These are phyloP conservation scores for Megastigmus dorsalis DNA, from an alignment of 2,888 invertebrate species.

Conservation along the genomic window DNA sequence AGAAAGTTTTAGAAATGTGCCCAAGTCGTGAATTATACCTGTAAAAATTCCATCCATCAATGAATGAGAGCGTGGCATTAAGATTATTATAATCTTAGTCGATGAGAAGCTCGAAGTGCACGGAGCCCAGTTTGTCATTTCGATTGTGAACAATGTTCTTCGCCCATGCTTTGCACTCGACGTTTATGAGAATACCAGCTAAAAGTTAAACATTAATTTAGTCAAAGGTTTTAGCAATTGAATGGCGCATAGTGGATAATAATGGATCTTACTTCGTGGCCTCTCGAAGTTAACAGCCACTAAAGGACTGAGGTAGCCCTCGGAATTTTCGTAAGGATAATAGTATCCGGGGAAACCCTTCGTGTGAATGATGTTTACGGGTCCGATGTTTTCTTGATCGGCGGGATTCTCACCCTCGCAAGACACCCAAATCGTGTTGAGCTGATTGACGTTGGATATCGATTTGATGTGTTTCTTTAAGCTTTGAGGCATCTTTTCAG, in stretches of 20 bases:
- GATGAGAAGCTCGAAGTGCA: constrained; percentile 84
- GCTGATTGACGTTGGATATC: constrained; percentile 73
- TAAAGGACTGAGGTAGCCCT: constrained; percentile 91
- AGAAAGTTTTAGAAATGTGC: constrained; percentile 8
- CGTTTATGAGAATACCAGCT: constrained; percentile 80
- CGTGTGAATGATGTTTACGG: constrained; percentile 86
- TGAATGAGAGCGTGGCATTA: neutral
- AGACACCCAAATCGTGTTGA: constrained; percentile 91
- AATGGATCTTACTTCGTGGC: constrained; percentile 87
- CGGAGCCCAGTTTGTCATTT: constrained; percentile 81
- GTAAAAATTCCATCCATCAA: constrained; percentile 8
- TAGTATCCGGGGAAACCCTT: constrained; percentile 91
- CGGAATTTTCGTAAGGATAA: constrained; percentile 90
- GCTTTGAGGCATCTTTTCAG: constrained; percentile 83
- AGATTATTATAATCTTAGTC: constrained; percentile 64
- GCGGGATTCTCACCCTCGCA: constrained; percentile 96
- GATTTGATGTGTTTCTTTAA: constrained; percentile 82
- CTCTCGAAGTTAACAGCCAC: constrained; percentile 90
- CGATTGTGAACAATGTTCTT: constrained; percentile 82
- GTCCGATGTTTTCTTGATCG: constrained; percentile 93
- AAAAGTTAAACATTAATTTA: constrained; percentile 50
- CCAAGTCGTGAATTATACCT: neutral
- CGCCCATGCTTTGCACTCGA: constrained; percentile 85
- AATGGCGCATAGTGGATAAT: neutral
- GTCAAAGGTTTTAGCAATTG: no score